A percentile compares a stretch with the other conserved stretches of the same genome.
Conservation (phyloP, 2,797 vertebrate species). For the Pangasius larnaudii region DNA sequence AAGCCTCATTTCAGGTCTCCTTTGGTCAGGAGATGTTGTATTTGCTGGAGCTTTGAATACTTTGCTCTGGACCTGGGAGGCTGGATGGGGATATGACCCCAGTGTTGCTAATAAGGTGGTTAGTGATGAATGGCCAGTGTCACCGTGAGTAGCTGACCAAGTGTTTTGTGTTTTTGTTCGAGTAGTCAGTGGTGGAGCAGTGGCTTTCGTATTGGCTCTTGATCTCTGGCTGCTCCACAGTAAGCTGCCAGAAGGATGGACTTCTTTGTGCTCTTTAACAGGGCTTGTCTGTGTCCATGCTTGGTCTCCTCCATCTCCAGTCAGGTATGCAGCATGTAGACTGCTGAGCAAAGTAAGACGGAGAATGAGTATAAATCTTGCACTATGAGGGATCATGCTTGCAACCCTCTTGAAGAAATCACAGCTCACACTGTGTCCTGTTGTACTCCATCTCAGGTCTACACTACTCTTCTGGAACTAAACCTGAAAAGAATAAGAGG, state of each 20-base stretch:
- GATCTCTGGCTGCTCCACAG: slow-evolving; percentile 39
- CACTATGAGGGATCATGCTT: slow-evolving; percentile 54
- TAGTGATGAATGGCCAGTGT: slow-evolving; percentile 9
- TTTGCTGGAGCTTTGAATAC: background rate
- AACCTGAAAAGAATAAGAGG: background rate
- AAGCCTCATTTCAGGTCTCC: background rate
- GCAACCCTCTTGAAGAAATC: slow-evolving; percentile 38
- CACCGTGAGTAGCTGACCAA: slow-evolving; percentile 24
- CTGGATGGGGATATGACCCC: slow-evolving; percentile 22
- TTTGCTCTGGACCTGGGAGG: background rate
- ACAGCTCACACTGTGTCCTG: slow-evolving; percentile 33
- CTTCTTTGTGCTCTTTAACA: slow-evolving; percentile 34
- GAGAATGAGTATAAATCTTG: slow-evolving; percentile 53
- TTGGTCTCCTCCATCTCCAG: slow-evolving; percentile 46
- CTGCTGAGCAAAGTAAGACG: slow-evolving; percentile 59
- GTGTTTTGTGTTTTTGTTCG: slow-evolving; percentile 17
- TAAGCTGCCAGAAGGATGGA: slow-evolving; percentile 41
- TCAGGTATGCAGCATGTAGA: slow-evolving; percentile 44
- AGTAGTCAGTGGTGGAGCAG: slow-evolving; percentile 47
- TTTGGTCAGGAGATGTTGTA: slow-evolving; percentile 25
- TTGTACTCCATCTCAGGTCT: slow-evolving; percentile 33
- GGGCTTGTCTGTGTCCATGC: slow-evolving; percentile 48
- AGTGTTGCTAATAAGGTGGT: slow-evolving; percentile 23
- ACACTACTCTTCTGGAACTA: slow-evolving; percentile 18
- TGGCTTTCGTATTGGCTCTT: slow-evolving; percentile 53